Conservation (phyloP, 2,113 vertebrate genomes). For the Trochalopteron elliotii region DNA sequence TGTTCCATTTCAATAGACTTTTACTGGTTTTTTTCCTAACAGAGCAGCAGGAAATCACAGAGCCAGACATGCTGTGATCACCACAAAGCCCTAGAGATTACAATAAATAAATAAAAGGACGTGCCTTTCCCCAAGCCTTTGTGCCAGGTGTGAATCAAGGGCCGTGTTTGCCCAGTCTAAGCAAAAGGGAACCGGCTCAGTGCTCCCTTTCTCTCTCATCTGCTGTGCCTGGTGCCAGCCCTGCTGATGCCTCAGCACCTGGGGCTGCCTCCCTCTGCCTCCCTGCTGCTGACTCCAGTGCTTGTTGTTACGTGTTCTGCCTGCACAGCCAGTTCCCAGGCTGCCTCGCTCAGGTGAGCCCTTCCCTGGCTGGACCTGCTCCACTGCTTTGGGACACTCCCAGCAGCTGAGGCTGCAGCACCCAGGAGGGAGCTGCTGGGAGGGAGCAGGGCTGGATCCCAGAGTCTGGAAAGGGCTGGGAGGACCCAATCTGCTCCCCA, state of each 20-base stretch:
- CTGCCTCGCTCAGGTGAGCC: constrained; percentile 23
- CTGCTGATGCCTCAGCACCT: constrained; percentile 47
- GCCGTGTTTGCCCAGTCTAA: background rate
- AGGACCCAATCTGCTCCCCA: background rate
- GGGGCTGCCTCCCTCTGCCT: constrained; percentile 32
- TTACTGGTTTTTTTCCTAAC: background rate
- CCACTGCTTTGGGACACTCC: constrained; percentile 56
- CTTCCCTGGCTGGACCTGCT: constrained; percentile 54
- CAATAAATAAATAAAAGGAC: background rate
- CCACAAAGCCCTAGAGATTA: background rate
- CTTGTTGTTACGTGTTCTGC: constrained; percentile 58
- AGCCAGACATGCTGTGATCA: background rate
- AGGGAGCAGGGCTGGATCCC: background rate
- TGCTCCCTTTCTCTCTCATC: background rate
- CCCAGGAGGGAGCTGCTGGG: background rate
- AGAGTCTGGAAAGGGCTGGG: background rate
- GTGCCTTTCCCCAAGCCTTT: background rate
- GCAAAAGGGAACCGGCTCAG: background rate
- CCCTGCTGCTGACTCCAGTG: constrained; percentile 28
- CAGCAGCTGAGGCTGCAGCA: background rate
- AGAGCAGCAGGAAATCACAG: background rate
- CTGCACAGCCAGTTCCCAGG: constrained; percentile 59
- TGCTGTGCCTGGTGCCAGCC: background rate
- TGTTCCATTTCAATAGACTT: background rate
- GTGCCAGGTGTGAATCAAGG: background rate